Evolutionary conservation across 2,888 invertebrate species (phyloP).

Genomic region (Neelides folsomi): DNA sequence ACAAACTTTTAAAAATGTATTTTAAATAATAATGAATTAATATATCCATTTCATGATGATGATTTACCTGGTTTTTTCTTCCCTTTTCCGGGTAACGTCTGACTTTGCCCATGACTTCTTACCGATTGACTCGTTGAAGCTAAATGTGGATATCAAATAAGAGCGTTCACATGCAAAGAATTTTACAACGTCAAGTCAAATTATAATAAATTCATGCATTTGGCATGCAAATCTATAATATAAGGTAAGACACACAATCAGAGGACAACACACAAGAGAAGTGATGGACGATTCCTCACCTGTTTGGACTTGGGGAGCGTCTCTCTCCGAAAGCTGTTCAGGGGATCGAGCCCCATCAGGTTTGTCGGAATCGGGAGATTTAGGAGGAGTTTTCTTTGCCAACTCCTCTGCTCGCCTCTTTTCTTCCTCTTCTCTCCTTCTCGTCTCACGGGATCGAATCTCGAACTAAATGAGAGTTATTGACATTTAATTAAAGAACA

Average conservation of each 20-base stretch:
- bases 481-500: neutral
- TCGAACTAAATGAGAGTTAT: conserved; percentile 58
- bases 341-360: conserved; percentile 32
- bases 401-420: conserved; percentile 60
- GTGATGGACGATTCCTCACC: conserved; percentile 8
- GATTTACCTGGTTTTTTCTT: conserved; percentile 31
- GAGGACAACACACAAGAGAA: neutral
- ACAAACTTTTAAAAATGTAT: no score
- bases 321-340: conserved; percentile 29
- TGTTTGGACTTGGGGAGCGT: conserved; percentile 15
- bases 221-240: neutral
- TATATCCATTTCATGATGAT: conserved; percentile 15
- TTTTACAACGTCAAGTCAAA: neutral
- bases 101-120: neutral
- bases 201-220: neutral
- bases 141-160: conserved; percentile 1
- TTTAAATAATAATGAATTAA: no score
- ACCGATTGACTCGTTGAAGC: conserved; percentile 3
- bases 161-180: neutral
- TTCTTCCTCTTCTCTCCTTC: conserved; percentile 55
- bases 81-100: conserved; percentile 23
- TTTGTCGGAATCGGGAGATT: conserved; percentile 38
- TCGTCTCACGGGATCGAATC: conserved; percentile 83
- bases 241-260: neutral
- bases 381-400: conserved; percentile 56